Evolutionary conservation across 2,797 vertebrate genomes (phyloP).

Genomic region (Knipowitschia caucasica): DNA sequence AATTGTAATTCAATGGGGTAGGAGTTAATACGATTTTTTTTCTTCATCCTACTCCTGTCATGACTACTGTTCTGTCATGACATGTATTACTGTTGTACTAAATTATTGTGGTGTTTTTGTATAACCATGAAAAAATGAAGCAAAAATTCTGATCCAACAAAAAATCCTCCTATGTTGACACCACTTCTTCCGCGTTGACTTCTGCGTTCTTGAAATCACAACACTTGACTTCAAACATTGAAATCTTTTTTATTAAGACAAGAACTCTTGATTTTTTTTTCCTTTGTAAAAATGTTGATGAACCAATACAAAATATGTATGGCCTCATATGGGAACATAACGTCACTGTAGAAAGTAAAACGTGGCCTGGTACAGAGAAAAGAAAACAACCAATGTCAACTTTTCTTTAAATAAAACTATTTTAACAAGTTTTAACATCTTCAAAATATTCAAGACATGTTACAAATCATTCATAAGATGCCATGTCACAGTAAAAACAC

Average conservation of each 20-base stretch:
- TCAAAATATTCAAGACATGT: conserved; percentile 65
- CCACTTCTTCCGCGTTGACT: too few relatives aligned
- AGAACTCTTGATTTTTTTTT: conserved; percentile 89
- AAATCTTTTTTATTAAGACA: conserved; percentile 99
- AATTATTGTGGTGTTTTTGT: too few relatives aligned
- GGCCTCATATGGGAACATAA: conserved; percentile 87
- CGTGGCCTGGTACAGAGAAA: conserved; percentile 88
- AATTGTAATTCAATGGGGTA: too few relatives aligned
- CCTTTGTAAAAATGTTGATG: conserved; percentile 98
- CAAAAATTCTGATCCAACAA: too few relatives aligned
- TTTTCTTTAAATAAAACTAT: conserved; percentile 76
- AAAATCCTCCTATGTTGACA: too few relatives aligned
- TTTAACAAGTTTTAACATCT: conserved; percentile 77
- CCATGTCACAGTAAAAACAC: conserved; percentile 82
- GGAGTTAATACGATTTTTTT: too few relatives aligned
- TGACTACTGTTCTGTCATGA: too few relatives aligned
- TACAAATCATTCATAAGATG: conserved; percentile 67
- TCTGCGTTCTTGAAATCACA: conserved; percentile 43
- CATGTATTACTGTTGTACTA: too few relatives aligned
- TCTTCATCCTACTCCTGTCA: too few relatives aligned
- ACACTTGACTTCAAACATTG: conserved; percentile 85
- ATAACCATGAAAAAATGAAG: too few relatives aligned
- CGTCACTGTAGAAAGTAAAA: conserved; percentile 84
- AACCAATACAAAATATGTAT: conserved; percentile 99
- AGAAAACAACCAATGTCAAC: conserved; percentile 79